phyloP scores from a whole-genome alignment of 2,797 vertebrate genomes.

The Gymnoscopelus microlampas region DNA sequence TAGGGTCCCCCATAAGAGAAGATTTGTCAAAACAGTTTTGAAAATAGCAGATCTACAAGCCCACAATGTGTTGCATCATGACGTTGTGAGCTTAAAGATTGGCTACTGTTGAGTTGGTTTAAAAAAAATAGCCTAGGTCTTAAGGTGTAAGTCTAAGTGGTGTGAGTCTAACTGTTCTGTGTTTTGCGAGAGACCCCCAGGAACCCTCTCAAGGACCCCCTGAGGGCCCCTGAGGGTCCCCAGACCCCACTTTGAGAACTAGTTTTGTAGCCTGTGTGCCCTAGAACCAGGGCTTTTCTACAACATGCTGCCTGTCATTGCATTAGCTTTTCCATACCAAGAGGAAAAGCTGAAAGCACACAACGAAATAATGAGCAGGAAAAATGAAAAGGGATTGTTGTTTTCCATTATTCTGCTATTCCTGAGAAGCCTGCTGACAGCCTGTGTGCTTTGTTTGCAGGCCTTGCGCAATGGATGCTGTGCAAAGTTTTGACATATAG shows the following conservation, averaged over 20 bases:
- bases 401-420: slow-evolving; percentile 44
- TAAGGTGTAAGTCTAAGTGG: no score
- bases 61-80: no score
- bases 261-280: neutral
- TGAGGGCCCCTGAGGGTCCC: no score
- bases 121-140: no score
- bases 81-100: no score
- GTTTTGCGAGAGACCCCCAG: no score
- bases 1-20: no score
- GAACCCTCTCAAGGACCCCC: no score
- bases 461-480: slow-evolving; percentile 13
- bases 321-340: slow-evolving; percentile 21
- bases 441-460: slow-evolving; percentile 20
- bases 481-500: slow-evolving; percentile 12
- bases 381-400: slow-evolving; percentile 20
- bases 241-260: neutral
- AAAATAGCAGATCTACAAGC: no score
- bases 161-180: no score
- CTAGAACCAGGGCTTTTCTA: slow-evolving; percentile 1
- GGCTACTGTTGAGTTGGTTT: no score
- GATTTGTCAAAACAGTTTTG: no score
- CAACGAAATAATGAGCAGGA: slow-evolving; percentile 34
- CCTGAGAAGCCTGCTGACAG: slow-evolving; percentile 35
- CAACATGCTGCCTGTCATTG: slow-evolving; percentile 13
- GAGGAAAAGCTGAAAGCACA: slow-evolving; percentile 16